Base-by-base conservation (phyloP, 1,140 invertebrate genomes). In the Bombus waltoni region DNA sequence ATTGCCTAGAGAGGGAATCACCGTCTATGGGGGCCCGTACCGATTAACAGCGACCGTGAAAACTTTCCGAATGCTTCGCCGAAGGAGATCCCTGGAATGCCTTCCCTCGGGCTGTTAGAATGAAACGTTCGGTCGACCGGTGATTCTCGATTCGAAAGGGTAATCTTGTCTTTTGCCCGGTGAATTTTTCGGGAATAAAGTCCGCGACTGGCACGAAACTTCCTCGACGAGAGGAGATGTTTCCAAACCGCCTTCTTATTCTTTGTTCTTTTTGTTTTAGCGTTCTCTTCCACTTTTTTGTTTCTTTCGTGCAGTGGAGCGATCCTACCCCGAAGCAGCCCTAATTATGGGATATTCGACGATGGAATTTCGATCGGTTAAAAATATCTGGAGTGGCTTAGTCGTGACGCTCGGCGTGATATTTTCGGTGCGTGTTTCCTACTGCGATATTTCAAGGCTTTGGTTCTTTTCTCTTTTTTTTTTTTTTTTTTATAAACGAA, bases 1-100 rank as follows among this genome's bases (percentile, higher is more conserved):
- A 86, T 90, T 86, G 83, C 76, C 86, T 70, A 80, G 81, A 88
- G 81, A 85, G 65, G 70, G 86, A 87, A 88, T 85, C 81, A 57
- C 72, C 75, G 73, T 62, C 88, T 81, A 77, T 72, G 73, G 70
- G 53, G 72, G 68, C 59, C 73, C 80, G 72, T 82, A 35, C 65
- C 76, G 83, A 80, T 89, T 88, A 89, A 68, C 75, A n/a, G 44
- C 74, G 84, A 72, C 79, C 80, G 79, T 82, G 81, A 88, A 59
- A 74, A 83, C 25, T 77, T 66, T 85, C 38, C 53, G 79, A 85
- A 87, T 83, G 65, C 47, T 76, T 38, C 15, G 47, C 32, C 28
- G 72, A 62, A 11, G 44, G 59, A 74, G 77, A 81, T n/a, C 79
- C 47, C 38, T 75, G 84, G 59, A 74, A 85, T 81, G 71, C 78